Evolutionary conservation across 2,888 invertebrate species (phyloP).

Genomic region (Copidosoma aretas): DNA sequence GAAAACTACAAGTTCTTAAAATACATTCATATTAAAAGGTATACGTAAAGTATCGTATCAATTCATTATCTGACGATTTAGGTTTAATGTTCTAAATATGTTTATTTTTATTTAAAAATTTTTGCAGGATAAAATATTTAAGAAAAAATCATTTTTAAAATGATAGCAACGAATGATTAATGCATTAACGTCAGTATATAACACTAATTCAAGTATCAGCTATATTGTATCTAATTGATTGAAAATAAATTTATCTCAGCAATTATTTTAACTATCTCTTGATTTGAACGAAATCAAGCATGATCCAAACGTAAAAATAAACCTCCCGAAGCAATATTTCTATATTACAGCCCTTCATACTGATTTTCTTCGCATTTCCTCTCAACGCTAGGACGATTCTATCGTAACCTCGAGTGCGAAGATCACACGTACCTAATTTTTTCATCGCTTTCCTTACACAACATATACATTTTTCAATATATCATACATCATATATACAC

Average conservation of each 20-base stretch:
- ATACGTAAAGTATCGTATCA: not conserved
- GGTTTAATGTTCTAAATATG: no score
- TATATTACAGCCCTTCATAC: slow-evolving; percentile 21
- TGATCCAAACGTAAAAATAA: not conserved
- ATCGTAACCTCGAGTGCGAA: slow-evolving; percentile 28
- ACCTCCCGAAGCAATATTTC: not conserved
- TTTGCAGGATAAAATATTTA: no score
- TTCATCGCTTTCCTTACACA: slow-evolving; percentile 21
- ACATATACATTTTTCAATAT: slow-evolving; percentile 35
- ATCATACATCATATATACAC: slow-evolving; percentile 38
- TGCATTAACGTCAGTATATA: no score
- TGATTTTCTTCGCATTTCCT: slow-evolving; percentile 18
- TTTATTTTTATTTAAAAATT: no score
- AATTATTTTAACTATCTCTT: not conserved
- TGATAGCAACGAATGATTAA: no score
- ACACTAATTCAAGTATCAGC: no score
- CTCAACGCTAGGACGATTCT: slow-evolving; percentile 19
- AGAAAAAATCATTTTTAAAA: no score
- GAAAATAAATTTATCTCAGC: not conserved
- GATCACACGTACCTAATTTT: slow-evolving; percentile 21
- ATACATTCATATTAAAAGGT: not conserved
- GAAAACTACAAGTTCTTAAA: not conserved
- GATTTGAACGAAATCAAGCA: not conserved
- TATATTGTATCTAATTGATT: not conserved
- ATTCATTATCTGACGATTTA: no score